Conservation (phyloP, 2,113 vertebrate species). For the Oncorhynchus mykiss region DNA sequence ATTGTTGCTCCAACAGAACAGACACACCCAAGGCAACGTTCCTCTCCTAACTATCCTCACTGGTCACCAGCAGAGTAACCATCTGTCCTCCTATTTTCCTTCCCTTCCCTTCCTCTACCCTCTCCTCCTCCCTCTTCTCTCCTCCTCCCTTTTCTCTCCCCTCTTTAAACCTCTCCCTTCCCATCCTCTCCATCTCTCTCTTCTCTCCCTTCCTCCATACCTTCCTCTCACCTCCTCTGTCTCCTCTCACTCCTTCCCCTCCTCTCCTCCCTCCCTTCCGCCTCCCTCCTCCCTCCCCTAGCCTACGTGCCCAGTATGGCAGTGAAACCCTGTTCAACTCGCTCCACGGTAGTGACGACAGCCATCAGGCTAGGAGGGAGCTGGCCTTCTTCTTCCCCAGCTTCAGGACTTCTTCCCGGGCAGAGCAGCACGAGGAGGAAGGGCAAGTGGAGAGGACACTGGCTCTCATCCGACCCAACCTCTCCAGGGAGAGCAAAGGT, state of each 20-base stretch:
- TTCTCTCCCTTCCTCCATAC: neutral
- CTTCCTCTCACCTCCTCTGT: neutral
- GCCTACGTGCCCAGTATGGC: slow-evolving; percentile 84
- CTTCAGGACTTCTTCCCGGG: slow-evolving; percentile 61
- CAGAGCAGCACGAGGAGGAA: slow-evolving; percentile 58
- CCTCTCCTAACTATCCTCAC: slow-evolving; percentile 52
- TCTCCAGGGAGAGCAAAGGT: slow-evolving; percentile 74
- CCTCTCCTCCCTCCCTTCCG: neutral
- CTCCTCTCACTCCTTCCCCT: neutral
- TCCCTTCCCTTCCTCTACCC: slow-evolving; percentile 69
- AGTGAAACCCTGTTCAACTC: slow-evolving; percentile 81
- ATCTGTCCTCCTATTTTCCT: slow-evolving; percentile 64
- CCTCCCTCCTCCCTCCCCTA: slow-evolving; percentile 58
- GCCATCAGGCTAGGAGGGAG: slow-evolving; percentile 77
- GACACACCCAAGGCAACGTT: slow-evolving; percentile 60
- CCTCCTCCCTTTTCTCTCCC: slow-evolving; percentile 43
- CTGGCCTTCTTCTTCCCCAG: slow-evolving; percentile 83
- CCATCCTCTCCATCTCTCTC: slow-evolving; percentile 37
- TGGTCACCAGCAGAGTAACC: slow-evolving; percentile 68
- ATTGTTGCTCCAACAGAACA: slow-evolving; percentile 32
- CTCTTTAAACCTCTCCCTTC: slow-evolving; percentile 54
- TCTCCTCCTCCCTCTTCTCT: neutral
- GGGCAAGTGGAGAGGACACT: slow-evolving; percentile 74
- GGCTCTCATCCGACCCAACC: slow-evolving; percentile 73
- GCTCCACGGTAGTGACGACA: slow-evolving; percentile 79